Evolutionary conservation across 2,113 vertebrate genomes (phyloP).

Genomic region (Dasypus novemcinctus): DNA sequence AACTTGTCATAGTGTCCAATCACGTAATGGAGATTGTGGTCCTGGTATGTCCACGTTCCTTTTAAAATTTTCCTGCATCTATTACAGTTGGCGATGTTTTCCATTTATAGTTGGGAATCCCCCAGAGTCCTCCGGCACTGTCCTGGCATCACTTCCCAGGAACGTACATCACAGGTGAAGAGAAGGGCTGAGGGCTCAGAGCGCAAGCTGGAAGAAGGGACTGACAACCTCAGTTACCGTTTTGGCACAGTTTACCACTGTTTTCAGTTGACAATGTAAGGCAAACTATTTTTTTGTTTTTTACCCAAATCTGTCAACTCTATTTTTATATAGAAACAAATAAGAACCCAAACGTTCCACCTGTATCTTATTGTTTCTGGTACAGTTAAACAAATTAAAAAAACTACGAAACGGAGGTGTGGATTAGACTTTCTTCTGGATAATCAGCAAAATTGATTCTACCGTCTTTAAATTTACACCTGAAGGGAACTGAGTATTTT

Average conservation of each 20-base stretch:
- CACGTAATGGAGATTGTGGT: not conserved
- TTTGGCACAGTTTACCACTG: not conserved
- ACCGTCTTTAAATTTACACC: not conserved
- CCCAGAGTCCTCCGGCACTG: not conserved
- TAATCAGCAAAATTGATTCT: not conserved
- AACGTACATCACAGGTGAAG: not conserved
- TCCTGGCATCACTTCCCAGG: not conserved
- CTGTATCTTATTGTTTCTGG: not conserved
- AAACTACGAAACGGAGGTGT: not conserved
- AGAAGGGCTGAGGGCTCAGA: not conserved
- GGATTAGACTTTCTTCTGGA: not conserved
- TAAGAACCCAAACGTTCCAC: not conserved
- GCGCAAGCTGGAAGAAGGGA: not conserved
- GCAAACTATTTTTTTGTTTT: not conserved
- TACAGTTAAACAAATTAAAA: not conserved
- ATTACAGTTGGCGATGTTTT: not conserved
- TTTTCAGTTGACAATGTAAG: constrained; percentile 1
- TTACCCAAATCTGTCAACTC: not conserved
- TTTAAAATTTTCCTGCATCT: not conserved
- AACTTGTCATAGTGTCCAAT: not conserved
- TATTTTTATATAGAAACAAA: not conserved
- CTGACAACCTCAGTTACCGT: not conserved
- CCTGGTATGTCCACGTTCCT: not conserved
- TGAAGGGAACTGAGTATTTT: not conserved
- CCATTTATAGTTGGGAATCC: not conserved